Base-by-base conservation (phyloP, 2,888 invertebrate species). In the Tetragnatha montana region DNA sequence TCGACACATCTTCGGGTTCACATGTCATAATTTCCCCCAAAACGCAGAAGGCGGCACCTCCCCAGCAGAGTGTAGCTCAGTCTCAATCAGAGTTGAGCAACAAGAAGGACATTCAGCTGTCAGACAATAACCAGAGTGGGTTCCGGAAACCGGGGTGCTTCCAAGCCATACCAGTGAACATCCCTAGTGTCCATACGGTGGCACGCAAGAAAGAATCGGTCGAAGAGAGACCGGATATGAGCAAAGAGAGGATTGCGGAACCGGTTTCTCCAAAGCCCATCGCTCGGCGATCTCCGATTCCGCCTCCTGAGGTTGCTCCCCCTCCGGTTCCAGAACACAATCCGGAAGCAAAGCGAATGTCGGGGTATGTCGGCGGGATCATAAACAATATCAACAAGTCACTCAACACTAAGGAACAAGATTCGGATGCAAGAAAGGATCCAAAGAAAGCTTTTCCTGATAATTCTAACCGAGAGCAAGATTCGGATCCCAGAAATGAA, bases 81-180 rank as follows among this genome's bases (percentile, higher is more conserved):
- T 35, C 60, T 35, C 79, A 35, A 14, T 80, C 80, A 68, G 19
- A 73, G 17, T 49, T 50, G 47, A 6, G 51, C n/a, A 70, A 70
- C 14, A 86, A 68, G 71, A 89, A 81, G 47, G 88, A 89, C 6
- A 12, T 84, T 19, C 74, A 74, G 74, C 73, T 74, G 10, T 17
- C 74, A 49, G 8, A 22, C n/a, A 70, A 47, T 71, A 74, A 19
- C 6, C 81, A 81, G 74, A 69, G 84, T 49, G 74, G 80, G 19
- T 89, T 89, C 47, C 85, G 89, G 0, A 81, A 76, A 81, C 85
- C 85, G n/a, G 89, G 89, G 0, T 85, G 89, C 14, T 89, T 89
- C 49, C 89, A 89, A 85, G 89, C 89, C 51, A 85, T 89, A 1
- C 89, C 89, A 19, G 83, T 88, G 35, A 88, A 73, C 49, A 88